phyloP scores from a whole-genome alignment of 2,797 vertebrate species.

The Sebastes variabilis region DNA sequence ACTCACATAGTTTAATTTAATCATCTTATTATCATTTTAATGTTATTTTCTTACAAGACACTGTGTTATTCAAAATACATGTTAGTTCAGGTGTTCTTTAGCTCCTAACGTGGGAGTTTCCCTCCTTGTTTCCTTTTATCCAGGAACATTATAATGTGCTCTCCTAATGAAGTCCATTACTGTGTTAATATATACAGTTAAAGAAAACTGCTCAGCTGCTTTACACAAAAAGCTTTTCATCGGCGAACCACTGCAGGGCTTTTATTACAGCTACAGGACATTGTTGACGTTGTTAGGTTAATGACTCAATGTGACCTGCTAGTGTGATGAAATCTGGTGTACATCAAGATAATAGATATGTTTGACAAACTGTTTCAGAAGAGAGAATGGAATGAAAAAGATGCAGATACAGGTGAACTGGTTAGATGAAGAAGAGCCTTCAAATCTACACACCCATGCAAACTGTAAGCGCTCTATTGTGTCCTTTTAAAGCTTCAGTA shows the following conservation, averaged over 20 bases:
- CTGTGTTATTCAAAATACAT: not conserved
- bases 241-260: not conserved
- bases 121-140: not conserved
- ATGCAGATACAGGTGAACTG: not conserved
- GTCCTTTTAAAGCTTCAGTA: fast-evolving
- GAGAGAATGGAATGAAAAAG: not conserved
- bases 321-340: not conserved
- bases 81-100: not conserved
- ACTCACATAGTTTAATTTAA: not conserved
- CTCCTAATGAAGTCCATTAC: not conserved
- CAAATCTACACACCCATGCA: not conserved
- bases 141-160: not conserved
- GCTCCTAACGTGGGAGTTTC: not conserved
- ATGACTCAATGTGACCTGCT: not conserved
- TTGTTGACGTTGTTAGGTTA: not conserved
- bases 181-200: not conserved
- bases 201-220: not conserved
- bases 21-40: not conserved
- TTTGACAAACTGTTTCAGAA: not conserved
- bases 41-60: not conserved
- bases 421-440: not conserved
- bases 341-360: not conserved
- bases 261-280: not conserved
- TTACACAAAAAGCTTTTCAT: not conserved
- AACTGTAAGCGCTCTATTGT: not conserved